Evolutionary conservation across 2,888 invertebrate species (phyloP), one percentile per base, ranked within the genome.

Genomic region (Anoplius nigerrimus): DNA sequence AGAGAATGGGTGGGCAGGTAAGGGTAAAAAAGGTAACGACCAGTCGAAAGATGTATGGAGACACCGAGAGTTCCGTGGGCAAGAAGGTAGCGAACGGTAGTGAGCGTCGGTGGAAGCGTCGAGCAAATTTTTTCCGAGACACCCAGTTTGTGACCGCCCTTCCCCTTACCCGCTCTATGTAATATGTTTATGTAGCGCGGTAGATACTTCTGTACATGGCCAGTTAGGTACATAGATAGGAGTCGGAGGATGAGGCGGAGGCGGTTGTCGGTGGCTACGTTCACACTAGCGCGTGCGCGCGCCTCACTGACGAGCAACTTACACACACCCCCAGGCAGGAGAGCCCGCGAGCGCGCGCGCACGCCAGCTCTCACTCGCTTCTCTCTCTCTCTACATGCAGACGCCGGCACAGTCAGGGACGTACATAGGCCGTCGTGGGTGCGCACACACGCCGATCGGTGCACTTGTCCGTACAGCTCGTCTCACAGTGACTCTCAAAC

Each of bases 381-480:
- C n/a, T n/a, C n/a, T n/a, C n/a, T n/a, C n/a, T n/a, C n/a, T n/a
- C n/a, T n/a, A n/a, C 72, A 66, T 69, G 66, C 66, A 71, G n/a
- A n/a, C n/a, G n/a, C 60, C 65, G 63, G 66, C 69, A 66, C 65
- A 65, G 52, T 22, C 59, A 54, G 58, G 54, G 52, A 67, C 57
- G 59, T 66, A 73, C 55, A 72, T 66, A 69, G 78, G 71, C 74
- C 75, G 72, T 69, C 70, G 66, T 74, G 34, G 34, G 73, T 70
- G 73, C 77, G 75, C 66, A 74, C 76, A 76, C 74, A 66, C 74
- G 73, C 45, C 21, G 62, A 34, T 45, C 76, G 80, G 76, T 84
- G 84, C 86, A 86, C 85, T 86, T 86, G 84, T 79, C 78, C 81
- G 82, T 83, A 79, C 82, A 81, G 78, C 78, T 76, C 79, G 78